Percentiles rank a stretch among this genome's conserved stretches.
phyloP scores from a whole-genome alignment of 2,888 invertebrate genomes.

The Limnephilus rhombicus region DNA sequence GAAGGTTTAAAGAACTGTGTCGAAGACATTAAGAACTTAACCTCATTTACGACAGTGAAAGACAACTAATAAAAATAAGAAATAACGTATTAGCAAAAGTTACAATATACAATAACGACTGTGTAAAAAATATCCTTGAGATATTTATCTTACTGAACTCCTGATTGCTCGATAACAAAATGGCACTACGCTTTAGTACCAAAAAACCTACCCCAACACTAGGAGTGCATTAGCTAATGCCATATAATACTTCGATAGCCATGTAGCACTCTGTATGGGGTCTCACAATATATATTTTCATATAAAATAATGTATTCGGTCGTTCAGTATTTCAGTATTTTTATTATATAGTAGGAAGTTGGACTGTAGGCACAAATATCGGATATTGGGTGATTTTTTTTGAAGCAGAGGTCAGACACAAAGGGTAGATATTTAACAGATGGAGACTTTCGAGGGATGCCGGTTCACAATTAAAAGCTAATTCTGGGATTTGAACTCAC shows the following conservation, averaged over 20 bases:
- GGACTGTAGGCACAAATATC: neutral
- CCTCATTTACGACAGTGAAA: neutral
- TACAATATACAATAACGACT: neutral
- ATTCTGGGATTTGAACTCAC: conserved; percentile 77
- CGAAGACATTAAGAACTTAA: neutral
- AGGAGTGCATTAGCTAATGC: neutral
- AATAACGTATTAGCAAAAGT: too few species aligned
- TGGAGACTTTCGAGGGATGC: too few species aligned
- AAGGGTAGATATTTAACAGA: too few species aligned
- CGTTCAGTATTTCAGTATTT: neutral
- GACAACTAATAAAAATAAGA: neutral
- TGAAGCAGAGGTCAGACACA: too few species aligned
- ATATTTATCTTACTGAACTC: neutral
- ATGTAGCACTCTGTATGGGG: too few species aligned
- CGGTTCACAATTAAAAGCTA: neutral
- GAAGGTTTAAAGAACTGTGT: neutral
- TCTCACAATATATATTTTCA: too few species aligned
- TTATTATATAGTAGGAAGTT: neutral
- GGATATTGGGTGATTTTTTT: neutral
- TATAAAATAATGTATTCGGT: too few species aligned
- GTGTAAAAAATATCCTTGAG: neutral
- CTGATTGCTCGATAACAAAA: neutral
- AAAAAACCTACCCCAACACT: too few species aligned
- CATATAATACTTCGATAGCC: neutral
- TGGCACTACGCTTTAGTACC: neutral